These are phyloP conservation scores for Dendrolimus pini DNA, from an alignment of 2,888 invertebrate genomes.

Conservation along the genomic window DNA sequence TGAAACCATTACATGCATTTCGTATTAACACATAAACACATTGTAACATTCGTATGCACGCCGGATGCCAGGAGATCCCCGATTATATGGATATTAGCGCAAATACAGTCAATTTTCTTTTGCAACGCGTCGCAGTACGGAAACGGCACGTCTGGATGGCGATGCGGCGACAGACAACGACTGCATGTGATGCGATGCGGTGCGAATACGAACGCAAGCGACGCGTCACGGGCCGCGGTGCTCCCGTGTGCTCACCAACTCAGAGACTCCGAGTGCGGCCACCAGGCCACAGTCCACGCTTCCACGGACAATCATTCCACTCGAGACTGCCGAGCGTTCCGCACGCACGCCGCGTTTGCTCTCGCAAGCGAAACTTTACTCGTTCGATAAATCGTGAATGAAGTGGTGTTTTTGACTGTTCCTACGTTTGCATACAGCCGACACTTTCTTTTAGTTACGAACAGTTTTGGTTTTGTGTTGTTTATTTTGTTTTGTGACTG, in stretches of 20 bases:
- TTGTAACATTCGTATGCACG: conserved; percentile 2
- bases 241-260: conserved; percentile 6
- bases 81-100: conserved; percentile 53
- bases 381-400: conserved; percentile 51
- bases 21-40: background rate
- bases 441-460: conserved; percentile 42
- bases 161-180: conserved; percentile 10
- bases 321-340: conserved; percentile 41
- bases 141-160: conserved; percentile 24
- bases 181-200: background rate
- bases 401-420: conserved; percentile 53
- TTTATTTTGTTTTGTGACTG: conserved; percentile 59
- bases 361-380: conserved; percentile 53
- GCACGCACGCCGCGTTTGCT: conserved; percentile 44
- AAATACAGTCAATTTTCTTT: conserved; percentile 45
- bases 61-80: conserved; percentile 46
- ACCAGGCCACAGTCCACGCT: background rate
- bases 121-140: conserved; percentile 35
- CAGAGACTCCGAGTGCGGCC: background rate
- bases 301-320: conserved; percentile 42
- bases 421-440: conserved; percentile 34
- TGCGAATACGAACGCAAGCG: background rate
- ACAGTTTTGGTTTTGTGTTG: conserved; percentile 65
- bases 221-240: conserved; percentile 2
- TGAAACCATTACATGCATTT: too few species aligned